phyloP scores from a whole-genome alignment of 2,797 vertebrate species.

The Manis crassicaudata region DNA sequence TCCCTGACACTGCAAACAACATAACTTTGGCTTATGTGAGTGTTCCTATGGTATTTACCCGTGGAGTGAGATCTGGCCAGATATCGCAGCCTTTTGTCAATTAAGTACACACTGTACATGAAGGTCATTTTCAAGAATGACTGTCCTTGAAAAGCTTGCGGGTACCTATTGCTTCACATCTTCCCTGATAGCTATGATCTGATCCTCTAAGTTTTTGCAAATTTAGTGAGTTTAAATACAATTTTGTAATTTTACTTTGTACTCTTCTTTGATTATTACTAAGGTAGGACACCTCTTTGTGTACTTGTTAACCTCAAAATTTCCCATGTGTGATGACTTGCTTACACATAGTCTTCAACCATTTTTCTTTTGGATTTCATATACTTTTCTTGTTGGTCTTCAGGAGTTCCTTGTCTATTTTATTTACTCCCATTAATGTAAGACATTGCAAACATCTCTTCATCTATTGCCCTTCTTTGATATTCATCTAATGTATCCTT shows the following conservation, averaged over 20 bases:
- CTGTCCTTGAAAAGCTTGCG: background rate
- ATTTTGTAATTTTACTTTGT: background rate
- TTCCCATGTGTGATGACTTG: background rate
- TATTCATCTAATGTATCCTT: background rate
- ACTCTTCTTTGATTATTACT: background rate
- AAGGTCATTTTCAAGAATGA: background rate
- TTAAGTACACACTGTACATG: background rate
- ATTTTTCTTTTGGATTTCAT: background rate
- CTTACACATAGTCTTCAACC: background rate
- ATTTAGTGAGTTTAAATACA: background rate
- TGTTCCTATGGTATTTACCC: background rate
- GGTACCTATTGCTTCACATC: background rate
- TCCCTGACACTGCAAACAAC: background rate
- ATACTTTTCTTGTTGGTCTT: background rate
- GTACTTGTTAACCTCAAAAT: background rate
- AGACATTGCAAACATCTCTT: background rate
- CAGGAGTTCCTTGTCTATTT: background rate
- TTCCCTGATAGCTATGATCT: background rate
- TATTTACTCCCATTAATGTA: background rate
- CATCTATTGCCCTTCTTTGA: background rate
- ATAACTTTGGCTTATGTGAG: background rate
- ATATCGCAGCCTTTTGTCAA: background rate
- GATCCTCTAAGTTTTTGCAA: background rate
- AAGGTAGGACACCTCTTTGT: background rate
- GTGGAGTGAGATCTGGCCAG: background rate